These are phyloP conservation scores for Aelia acuminata DNA, from an alignment of 2,888 invertebrate species.

Conservation along the genomic window DNA sequence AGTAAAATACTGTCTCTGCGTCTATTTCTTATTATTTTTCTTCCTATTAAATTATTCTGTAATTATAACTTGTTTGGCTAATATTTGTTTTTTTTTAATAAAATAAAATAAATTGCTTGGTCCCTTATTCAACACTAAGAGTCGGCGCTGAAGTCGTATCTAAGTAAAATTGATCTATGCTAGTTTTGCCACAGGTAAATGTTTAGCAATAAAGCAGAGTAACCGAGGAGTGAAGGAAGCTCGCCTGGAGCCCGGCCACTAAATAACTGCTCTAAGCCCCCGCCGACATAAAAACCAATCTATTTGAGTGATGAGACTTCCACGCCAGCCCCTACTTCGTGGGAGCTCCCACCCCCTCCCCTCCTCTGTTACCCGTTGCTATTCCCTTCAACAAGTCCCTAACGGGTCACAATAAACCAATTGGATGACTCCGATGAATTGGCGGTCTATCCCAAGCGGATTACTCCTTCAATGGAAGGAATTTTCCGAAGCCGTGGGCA, in stretches of 20 bases:
- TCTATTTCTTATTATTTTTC: no score
- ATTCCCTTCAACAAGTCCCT: not conserved
- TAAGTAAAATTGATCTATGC: not conserved
- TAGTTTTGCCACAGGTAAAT: not conserved
- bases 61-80: no score
- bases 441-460: not conserved
- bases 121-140: no score
- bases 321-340: not conserved
- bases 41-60: no score
- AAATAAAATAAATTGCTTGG: no score
- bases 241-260: not conserved
- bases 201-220: not conserved
- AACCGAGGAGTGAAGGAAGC: not conserved
- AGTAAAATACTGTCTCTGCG: no score
- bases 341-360: not conserved
- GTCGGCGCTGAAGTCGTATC: not conserved
- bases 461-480: constrained; percentile 26
- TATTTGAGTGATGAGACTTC: constrained; percentile 38
- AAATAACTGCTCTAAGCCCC: constrained; percentile 18
- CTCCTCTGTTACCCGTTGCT: not conserved
- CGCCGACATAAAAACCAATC: constrained; percentile 26
- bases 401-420: constrained; percentile 39
- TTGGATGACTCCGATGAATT: constrained; percentile 1
- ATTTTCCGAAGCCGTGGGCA: not conserved
- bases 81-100: no score